A percentile compares a stretch with the other conserved stretches of the same genome.
Conservation (phyloP, 2,888 invertebrate genomes). For the Lasioglossum marginatum region DNA sequence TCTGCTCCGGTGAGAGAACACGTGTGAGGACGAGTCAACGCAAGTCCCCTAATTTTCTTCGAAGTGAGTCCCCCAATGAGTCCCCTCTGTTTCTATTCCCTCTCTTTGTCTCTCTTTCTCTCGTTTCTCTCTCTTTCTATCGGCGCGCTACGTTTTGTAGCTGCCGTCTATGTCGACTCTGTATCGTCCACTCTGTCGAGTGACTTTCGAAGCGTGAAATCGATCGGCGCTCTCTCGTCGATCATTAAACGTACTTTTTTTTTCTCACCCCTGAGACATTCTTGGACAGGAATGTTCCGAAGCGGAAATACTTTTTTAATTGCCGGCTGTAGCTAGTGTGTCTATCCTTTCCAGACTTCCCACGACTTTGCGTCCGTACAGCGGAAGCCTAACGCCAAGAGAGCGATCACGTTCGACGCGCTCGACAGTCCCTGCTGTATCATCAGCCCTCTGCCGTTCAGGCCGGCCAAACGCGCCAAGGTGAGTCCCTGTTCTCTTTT, state of each 20-base stretch:
- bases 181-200: conserved; percentile 3
- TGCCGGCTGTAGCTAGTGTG: conserved; percentile 85
- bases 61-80: conserved; percentile 22
- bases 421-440: conserved; percentile 81
- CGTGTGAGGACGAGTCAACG: conserved; percentile 35
- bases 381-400: conserved; percentile 83
- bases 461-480: conserved; percentile 81
- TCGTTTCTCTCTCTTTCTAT: conserved; percentile 24
- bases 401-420: conserved; percentile 83
- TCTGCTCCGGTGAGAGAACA: conserved; percentile 40
- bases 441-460: conserved; percentile 78
- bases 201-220: conserved; percentile 7
- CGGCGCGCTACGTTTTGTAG: conserved; percentile 2
- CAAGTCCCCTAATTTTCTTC: conserved; percentile 20
- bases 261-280: not conserved
- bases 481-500: conserved; percentile 73
- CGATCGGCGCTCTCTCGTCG: conserved; percentile 3
- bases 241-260: not conserved
- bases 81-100: not conserved
- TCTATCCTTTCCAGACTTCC: conserved; percentile 84
- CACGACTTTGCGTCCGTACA: conserved; percentile 83
- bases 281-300: conserved; percentile 64
- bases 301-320: conserved; percentile 71
- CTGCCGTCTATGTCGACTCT: not conserved
- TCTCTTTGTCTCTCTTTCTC: not conserved